Evolutionary conservation across 2,888 invertebrate genomes (phyloP), one percentile per base, ranked within the genome.

Genomic region (Lasius platythorax): DNA sequence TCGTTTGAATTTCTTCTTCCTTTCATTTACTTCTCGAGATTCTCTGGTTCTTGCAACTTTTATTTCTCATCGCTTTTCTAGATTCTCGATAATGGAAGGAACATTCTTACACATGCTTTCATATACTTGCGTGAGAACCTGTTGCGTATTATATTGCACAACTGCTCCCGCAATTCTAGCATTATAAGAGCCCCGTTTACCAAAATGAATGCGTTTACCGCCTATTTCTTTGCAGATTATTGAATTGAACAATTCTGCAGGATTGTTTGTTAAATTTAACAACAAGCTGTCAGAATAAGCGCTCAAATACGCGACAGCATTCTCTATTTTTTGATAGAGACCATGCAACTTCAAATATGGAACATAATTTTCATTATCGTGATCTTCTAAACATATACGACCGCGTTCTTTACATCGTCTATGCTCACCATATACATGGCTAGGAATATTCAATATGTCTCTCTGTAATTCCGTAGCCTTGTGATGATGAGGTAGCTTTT

Each of bases 101-200:
- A 72, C 72, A 53, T 8, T 23, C 2, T 72, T 58, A 33, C 6
- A 2, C 30, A 53, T 72, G 18, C 18, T 30, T 15, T 72, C 2
- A 72, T 70, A 9, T 3, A 70, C 15, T 33, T 50, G 9, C 9
- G 70, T 33, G 6, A 81, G 46, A 8, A 70, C 40, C 4, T 43
- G 94, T 85, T 85, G 87, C 43, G 88, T 90, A 37, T 94, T 93
- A 82, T 92, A 93, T 9, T 90, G 89, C n/a, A 94, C 73, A 11
- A 90, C 92, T n/a, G 40, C 2, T 23, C 56, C 66, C 1, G 74
- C 56, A 11, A 72, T 23, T 82, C 82, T 53, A 64, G 74, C 75
- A 28, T 82, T 72, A 33, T 74, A 82, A 8, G 82, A 82, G 4
- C n/a, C 64, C 8, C n/a, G n/a, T n/a, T n/a, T n/a, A n/a, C n/a